Conservation (phyloP, 2,113 vertebrate species). For the Muntiacus reevesi region DNA sequence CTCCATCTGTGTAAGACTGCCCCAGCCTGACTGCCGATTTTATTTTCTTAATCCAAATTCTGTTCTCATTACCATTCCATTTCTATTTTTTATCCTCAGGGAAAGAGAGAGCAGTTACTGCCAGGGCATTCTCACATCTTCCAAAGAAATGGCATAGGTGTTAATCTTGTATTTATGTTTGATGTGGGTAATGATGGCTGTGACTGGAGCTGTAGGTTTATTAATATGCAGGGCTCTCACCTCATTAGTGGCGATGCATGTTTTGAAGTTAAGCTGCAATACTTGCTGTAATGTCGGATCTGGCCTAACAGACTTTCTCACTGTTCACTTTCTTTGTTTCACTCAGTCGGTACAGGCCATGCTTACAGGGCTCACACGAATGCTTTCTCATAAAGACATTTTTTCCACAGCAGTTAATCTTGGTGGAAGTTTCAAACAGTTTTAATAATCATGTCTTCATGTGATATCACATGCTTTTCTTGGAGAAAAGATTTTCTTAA, state of each 20-base stretch:
- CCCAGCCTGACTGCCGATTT: constrained; percentile 75
- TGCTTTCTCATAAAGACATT: neutral
- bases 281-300: constrained; percentile 74
- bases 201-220: constrained; percentile 73
- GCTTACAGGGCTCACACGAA: neutral
- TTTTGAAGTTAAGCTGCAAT: constrained; percentile 81
- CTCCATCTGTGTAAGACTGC: constrained; percentile 67
- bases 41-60: constrained; percentile 79
- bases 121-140: constrained; percentile 82
- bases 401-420: constrained; percentile 33
- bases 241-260: constrained; percentile 82
- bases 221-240: constrained; percentile 84
- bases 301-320: constrained; percentile 72
- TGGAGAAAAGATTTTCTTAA: constrained; percentile 13
- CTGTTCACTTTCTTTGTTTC: constrained; percentile 76
- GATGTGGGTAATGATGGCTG: constrained; percentile 80
- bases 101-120: constrained; percentile 81
- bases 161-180: constrained; percentile 82
- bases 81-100: constrained; percentile 80
- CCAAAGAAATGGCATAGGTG: constrained; percentile 79
- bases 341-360: constrained; percentile 37
- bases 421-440: constrained; percentile 24
- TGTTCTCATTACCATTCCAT: constrained; percentile 80
- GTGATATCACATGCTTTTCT: neutral
- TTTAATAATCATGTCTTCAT: constrained; percentile 25